Conservation (phyloP, 2,888 invertebrate genomes). For the Nasonovia ribisnigri region DNA sequence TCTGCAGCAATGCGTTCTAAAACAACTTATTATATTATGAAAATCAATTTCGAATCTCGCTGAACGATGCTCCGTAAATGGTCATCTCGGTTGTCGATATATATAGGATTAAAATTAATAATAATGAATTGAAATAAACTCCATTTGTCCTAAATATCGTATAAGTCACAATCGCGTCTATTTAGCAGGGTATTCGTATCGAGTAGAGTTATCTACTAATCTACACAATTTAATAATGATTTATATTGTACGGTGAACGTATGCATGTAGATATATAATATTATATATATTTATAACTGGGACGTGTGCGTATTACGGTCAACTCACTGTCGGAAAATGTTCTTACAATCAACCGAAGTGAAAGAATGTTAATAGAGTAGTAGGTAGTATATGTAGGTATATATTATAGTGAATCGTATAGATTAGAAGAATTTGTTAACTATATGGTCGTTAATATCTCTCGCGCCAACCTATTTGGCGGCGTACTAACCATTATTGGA, state of each 20-base stretch:
- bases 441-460: slow-evolving; percentile 36
- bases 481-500: slow-evolving; percentile 15
- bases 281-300: slow-evolving; percentile 15
- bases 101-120: not conserved
- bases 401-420: not conserved
- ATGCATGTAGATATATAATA: not conserved
- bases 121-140: slow-evolving; percentile 21
- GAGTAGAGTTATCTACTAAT: slow-evolving; percentile 11
- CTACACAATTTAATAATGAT: slow-evolving; percentile 15
- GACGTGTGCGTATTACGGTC: slow-evolving; percentile 2
- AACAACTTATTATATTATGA: slow-evolving; percentile 16
- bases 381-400: not conserved
- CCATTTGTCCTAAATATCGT: slow-evolving; percentile 35
- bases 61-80: slow-evolving; percentile 35
- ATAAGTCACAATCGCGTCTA: not conserved
- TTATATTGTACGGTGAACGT: not conserved
- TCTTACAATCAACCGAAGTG: slow-evolving; percentile 6
- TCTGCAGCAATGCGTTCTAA: not conserved
- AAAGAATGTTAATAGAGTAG: slow-evolving; percentile 54
- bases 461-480: not conserved
- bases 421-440: slow-evolving; percentile 44
- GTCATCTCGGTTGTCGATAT: not conserved
- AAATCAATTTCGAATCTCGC: slow-evolving; percentile 29
- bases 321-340: slow-evolving; percentile 28
- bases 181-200: not conserved